A percentile compares a stretch with the other conserved stretches of the same genome.
Evolutionary conservation across 2,113 vertebrate genomes (phyloP).

Genomic region (Chionodraco myersi): DNA sequence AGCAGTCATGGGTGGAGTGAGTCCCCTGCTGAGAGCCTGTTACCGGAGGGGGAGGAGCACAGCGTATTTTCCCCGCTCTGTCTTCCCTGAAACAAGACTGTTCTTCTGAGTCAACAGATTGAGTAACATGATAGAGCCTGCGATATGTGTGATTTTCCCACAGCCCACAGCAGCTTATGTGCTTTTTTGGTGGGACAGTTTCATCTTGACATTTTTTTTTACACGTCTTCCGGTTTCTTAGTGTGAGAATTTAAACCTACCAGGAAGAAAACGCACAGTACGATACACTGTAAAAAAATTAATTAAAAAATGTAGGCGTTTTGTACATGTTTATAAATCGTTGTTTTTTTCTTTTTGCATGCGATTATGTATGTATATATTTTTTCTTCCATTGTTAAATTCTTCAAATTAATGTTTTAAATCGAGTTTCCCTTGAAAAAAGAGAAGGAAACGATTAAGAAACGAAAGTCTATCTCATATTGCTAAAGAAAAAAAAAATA

Average conservation of each 20-base stretch:
- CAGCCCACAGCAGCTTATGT: background rate
- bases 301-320: background rate
- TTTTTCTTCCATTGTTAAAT: too few species aligned
- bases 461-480: background rate
- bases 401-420: too few species aligned
- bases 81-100: constrained; percentile 64
- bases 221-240: background rate
- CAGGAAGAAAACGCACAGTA: constrained; percentile 23
- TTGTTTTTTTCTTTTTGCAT: too few species aligned
- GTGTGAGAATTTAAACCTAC: background rate
- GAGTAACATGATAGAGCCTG: constrained; percentile 26
- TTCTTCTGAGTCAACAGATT: constrained; percentile 72
- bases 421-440: too few species aligned
- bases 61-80: constrained; percentile 58
- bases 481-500: too few species aligned
- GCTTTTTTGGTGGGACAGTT: constrained; percentile 13
- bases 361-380: too few species aligned
- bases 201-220: constrained; percentile 10
- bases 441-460: background rate
- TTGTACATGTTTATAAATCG: too few species aligned
- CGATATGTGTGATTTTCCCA: constrained; percentile 64
- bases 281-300: too few species aligned
- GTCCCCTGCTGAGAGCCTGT: constrained; percentile 28
- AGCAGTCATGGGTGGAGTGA: background rate
- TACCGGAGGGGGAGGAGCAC: constrained; percentile 60